Evolutionary conservation across 23 tunicate species (phyloP), one percentile per base, ranked within the genome.

Genomic region (Halocynthia roretzi): DNA sequence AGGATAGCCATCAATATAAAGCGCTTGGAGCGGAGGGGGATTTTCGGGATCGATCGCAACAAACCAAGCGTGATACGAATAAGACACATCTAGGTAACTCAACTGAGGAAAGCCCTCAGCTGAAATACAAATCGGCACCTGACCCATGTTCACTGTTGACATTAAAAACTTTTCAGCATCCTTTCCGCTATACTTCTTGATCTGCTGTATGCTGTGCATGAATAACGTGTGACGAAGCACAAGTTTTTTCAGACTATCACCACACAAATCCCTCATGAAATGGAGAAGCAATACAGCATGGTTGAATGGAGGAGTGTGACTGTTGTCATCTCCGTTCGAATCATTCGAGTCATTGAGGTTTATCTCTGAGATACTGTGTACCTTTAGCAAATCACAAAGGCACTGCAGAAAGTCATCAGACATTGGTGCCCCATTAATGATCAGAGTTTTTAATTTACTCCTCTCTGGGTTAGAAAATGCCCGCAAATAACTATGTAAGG

Each of bases 331-430:
- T 8, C 60, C 78, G 23, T 74, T 74, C 23, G 21, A 54, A 54
- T 74, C 78, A 74, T 48, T 74, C 8, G 63, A 74, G 56, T 54
- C 22, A 18, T 64, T 74, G 9, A 74, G 56, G 56, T 74, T 64
- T 8, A 74, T 15, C 56, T 74, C 78, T 10, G 56, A 12, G 10
- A 74, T 23, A 19, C 20, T 7, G 64, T 74, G 78, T 18, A 64
- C 63, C 56, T 74, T 53, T 15, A 44, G 20, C 18, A 74, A 74
- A 74, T 74, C 78, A 52, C 50, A 50, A 19, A 74, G 19, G 18
- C 55, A 62, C 62, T 74, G 60, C 7, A 74, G 64, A 52, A 74
- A 14, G 22, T 74, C 78, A 56, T 74, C 78, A 74, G 78, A 52
- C 10, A 74, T 54, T 53, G 78, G 78, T 50, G 78, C 78, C 56